These are phyloP conservation scores for Peribatodes rhomboidaria DNA, from an alignment of 2,888 invertebrate genomes.

Conservation along the genomic window DNA sequence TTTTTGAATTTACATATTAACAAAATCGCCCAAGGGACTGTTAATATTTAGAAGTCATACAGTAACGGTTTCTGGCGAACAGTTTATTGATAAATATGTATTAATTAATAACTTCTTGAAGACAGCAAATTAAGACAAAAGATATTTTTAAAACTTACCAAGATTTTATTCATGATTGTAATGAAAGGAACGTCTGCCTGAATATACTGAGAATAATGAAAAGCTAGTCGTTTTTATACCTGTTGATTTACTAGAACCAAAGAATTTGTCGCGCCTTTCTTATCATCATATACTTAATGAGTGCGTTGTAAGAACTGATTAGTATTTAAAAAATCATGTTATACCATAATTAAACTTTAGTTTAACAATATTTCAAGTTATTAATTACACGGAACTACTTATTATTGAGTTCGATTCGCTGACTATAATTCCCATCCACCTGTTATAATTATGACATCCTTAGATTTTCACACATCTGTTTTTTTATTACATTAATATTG, in stretches of 20 bases:
- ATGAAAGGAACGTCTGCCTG: background rate
- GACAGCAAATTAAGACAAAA: background rate
- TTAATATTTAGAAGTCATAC: no score
- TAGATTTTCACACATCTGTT: background rate
- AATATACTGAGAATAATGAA: background rate
- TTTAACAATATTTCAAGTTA: slow-evolving; percentile 2
- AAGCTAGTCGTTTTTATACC: slow-evolving; percentile 20
- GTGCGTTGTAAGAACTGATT: slow-evolving; percentile 24
- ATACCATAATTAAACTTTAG: slow-evolving; percentile 1
- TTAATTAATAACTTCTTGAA: background rate
- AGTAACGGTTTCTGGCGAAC: no score
- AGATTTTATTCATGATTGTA: slow-evolving; percentile 17
- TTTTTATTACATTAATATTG: no score
- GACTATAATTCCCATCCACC: background rate
- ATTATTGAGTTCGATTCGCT: no score
- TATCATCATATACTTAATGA: slow-evolving; percentile 28
- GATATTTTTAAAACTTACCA: slow-evolving; percentile 10
- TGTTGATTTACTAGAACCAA: slow-evolving; percentile 23
- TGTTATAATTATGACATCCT: background rate
- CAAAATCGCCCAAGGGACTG: no score
- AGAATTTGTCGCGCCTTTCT: slow-evolving; percentile 20
- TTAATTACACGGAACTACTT: background rate
- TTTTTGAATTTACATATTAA: no score
- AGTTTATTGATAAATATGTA: no score
- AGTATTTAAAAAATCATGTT: slow-evolving; percentile 5